phyloP scores from a whole-genome alignment of 2,113 vertebrate genomes.

The Falcunculus frontatus region DNA sequence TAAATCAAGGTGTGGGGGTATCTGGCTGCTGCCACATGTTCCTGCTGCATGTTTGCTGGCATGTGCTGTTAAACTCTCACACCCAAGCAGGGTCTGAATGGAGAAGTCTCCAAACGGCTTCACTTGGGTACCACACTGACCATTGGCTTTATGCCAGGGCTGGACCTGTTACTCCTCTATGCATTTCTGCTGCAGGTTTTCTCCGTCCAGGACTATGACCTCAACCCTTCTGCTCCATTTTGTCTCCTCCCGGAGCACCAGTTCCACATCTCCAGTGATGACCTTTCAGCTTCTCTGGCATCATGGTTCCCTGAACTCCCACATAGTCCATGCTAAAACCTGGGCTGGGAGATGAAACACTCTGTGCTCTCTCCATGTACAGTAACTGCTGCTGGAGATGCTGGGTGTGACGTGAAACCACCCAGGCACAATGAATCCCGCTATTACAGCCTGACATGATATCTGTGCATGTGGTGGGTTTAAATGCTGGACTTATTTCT shows the following conservation, averaged over 20 bases:
- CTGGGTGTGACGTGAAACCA: not conserved
- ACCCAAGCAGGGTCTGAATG: not conserved
- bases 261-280: not conserved
- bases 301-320: not conserved
- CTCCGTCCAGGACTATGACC: not conserved
- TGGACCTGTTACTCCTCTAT: not conserved
- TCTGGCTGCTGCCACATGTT: not conserved
- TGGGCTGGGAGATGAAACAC: not conserved
- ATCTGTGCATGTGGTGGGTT: not conserved
- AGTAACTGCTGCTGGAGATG: not conserved
- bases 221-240: not conserved
- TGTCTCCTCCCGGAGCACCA: fast-evolving
- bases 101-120: not conserved
- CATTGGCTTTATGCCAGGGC: not conserved
- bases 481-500: not conserved
- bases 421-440: not conserved
- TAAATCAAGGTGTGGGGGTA: not conserved
- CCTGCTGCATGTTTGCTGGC: not conserved
- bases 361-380: not conserved
- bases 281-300: not conserved
- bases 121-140: not conserved
- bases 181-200: not conserved
- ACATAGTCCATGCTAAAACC: not conserved
- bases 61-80: not conserved
- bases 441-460: not conserved